phyloP scores from a whole-genome alignment of 1,140 invertebrate species.

The Maconellicoccus hirsutus region DNA sequence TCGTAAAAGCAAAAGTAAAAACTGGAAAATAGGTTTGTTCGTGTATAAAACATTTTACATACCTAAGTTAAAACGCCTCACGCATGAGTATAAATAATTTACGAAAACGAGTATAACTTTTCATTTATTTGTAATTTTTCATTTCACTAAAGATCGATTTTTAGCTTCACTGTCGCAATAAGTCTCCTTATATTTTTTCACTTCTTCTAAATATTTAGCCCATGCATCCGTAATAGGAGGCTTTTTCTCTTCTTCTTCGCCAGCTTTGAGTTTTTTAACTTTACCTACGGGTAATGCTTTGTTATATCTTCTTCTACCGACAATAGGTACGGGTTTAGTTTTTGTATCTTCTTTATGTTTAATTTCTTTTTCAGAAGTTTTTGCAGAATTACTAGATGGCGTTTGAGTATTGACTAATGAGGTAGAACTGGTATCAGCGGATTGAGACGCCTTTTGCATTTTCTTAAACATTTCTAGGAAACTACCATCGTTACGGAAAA shows the following conservation, averaged over 20 bases:
- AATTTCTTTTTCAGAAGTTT: background rate
- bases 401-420: conserved; percentile 34
- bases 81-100: too few relatives aligned
- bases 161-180: conserved; percentile 80
- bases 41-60: too few relatives aligned
- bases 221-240: conserved; percentile 68
- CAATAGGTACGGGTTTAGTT: conserved; percentile 29
- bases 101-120: background rate
- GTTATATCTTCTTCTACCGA: conserved; percentile 72
- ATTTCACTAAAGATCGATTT: conserved; percentile 74
- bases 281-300: conserved; percentile 77
- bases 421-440: background rate
- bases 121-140: background rate
- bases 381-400: conserved; percentile 32
- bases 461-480: conserved; percentile 84
- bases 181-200: conserved; percentile 79
- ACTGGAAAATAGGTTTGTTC: too few relatives aligned
- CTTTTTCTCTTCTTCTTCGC: conserved; percentile 45
- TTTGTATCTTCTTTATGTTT: background rate
- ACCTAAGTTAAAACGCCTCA: too few relatives aligned
- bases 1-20: too few relatives aligned
- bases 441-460: conserved; percentile 49
- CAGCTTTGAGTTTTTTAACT: conserved; percentile 67
- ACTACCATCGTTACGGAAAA: conserved; percentile 72
- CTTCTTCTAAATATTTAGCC: conserved; percentile 84